Conservation (phyloP, 1,140 invertebrate species). For the Euura lappo region DNA sequence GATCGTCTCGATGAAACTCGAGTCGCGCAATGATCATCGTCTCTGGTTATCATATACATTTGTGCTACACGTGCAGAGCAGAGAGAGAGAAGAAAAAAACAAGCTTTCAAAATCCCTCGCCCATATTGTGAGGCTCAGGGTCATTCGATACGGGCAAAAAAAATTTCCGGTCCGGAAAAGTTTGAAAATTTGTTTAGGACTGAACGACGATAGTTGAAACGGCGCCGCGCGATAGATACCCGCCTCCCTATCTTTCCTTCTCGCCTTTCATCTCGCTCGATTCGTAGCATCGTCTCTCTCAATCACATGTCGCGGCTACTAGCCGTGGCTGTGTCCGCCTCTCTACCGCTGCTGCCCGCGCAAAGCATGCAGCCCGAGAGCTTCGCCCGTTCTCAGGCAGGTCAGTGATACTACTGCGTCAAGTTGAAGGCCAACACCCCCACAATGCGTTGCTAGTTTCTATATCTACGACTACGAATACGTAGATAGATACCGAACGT, state of each 20-base stretch:
- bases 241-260: constrained; percentile 18
- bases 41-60: too few species aligned
- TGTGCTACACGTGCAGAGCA: background rate
- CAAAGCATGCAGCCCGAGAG: constrained; percentile 13
- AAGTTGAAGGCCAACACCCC: constrained; percentile 65
- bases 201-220: background rate
- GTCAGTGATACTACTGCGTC: constrained; percentile 63
- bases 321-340: constrained; percentile 10
- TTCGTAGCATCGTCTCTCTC: background rate
- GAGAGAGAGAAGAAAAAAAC: constrained; percentile 19
- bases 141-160: too few species aligned
- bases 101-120: background rate
- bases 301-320: background rate
- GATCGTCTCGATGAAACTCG: too few species aligned
- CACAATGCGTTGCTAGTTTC: constrained; percentile 57
- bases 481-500: background rate
- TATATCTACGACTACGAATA: background rate
- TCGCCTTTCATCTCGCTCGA: background rate
- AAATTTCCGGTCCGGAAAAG: background rate
- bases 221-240: constrained; percentile 22
- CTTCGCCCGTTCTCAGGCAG: constrained; percentile 55
- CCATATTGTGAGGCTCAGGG: too few species aligned
- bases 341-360: constrained; percentile 20
- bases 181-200: constrained; percentile 16
- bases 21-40: too few species aligned